Conservation (phyloP, 2,888 invertebrate species). For the Andrena fulva region DNA sequence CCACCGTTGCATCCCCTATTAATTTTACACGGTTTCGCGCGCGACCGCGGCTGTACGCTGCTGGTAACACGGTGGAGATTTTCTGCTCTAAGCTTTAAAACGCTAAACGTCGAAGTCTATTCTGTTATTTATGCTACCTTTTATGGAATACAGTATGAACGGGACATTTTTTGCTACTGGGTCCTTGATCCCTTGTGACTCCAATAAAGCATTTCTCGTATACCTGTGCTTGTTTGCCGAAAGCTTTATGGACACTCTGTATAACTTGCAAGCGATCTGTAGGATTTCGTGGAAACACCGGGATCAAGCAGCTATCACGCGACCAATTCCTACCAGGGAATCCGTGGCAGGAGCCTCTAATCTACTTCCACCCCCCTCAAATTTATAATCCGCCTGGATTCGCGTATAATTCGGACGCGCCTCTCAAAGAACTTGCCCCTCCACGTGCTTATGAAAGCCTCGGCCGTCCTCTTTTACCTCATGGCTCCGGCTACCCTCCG, state of each 20-base stretch:
- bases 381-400: conserved; percentile 48
- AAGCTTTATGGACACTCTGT: too few relatives aligned
- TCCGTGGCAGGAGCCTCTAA: conserved; percentile 2
- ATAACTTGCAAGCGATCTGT: neutral
- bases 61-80: neutral
- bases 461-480: conserved; percentile 2
- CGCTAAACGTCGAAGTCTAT: conserved; percentile 1
- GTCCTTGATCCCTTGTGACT: too few relatives aligned
- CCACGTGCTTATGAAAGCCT: conserved; percentile 44
- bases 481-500: conserved; percentile 2
- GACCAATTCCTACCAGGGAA: conserved; percentile 22
- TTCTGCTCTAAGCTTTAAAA: neutral
- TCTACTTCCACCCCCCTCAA: conserved; percentile 40
- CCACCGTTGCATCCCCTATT: conserved; percentile 15
- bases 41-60: neutral
- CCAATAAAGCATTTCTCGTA: too few relatives aligned
- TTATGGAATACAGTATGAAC: neutral
- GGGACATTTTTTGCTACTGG: too few relatives aligned
- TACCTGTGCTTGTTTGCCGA: too few relatives aligned
- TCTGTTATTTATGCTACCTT: neutral
- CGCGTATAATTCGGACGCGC: conserved; percentile 47
- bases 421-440: conserved; percentile 46
- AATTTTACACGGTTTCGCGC: conserved; percentile 14
- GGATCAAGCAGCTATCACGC: conserved; percentile 15
- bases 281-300: neutral